Evolutionary conservation across 2,113 vertebrate genomes (phyloP).

Genomic region (human (Homo sapiens)): GRCh38 chr4:116653001-116653500

Average conservation of each 20-base stretch:
- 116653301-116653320: neutral
- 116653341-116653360: neutral
- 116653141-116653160: neutral
- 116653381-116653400: neutral
- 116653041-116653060: neutral
- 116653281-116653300: neutral
- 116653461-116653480: neutral
- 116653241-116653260: neutral
- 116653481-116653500: accelerated
- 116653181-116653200: neutral
- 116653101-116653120: neutral
- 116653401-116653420: neutral
- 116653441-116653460: neutral
- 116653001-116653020: neutral
- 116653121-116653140: neutral
- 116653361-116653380: neutral
- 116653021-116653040: neutral
- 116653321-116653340: neutral
- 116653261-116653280: neutral
- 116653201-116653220: neutral
- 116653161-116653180: neutral
- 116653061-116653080: neutral
- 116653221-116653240: neutral
- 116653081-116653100: neutral
- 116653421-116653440: neutral